Base-by-base conservation (phyloP, 92 coral and sea anemone species). In the Palythoa caribaeorum region DNA sequence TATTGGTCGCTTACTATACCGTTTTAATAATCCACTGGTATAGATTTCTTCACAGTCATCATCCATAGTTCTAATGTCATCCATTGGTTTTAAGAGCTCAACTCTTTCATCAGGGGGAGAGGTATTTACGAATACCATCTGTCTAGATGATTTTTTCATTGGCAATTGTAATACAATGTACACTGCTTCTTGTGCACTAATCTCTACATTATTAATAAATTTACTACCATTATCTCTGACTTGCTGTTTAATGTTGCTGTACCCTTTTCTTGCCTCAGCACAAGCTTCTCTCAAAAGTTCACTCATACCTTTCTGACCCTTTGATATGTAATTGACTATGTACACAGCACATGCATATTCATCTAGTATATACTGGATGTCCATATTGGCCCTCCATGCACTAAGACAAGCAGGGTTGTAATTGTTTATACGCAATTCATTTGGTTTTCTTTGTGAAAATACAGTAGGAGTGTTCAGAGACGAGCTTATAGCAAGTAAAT, bases 1-100 rank as follows among this genome's bases (percentile, higher is more conserved):
- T 59, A 59, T 59, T 59, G 66, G 66, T 59, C 66, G 66, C 66
- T 59, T 59, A 59, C 21, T 0, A 59, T 16, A 59, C 66, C 66
- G 66, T 59, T 59, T 59, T 16, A 59, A 59, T 59, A 59, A 59
- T 59, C 66, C 66, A 59, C 66, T 73, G 78, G 17, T 87, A 53
- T 63, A 76, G 85, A 87, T 87, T 78, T 77, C 86, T 78, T 59
- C 66, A 59, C 66, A 59, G 66, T 59, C 66, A 59, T 59, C 66
- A 59, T 59, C 66, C 66, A 59, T 59, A 59, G 21, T 59, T 59
- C 66, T 59, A 59, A 59, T 59, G 66, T 59, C 66, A 59, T 59
- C 66, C 66, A 59, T 59, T 59, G 66, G 66, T 59, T 59, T 59
- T 59, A 59, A 59, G 66, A 59, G 66, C 66, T 59, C 66, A 59